Base-by-base conservation (phyloP, 2,113 vertebrate species). In the Clarias macrocephalus region DNA sequence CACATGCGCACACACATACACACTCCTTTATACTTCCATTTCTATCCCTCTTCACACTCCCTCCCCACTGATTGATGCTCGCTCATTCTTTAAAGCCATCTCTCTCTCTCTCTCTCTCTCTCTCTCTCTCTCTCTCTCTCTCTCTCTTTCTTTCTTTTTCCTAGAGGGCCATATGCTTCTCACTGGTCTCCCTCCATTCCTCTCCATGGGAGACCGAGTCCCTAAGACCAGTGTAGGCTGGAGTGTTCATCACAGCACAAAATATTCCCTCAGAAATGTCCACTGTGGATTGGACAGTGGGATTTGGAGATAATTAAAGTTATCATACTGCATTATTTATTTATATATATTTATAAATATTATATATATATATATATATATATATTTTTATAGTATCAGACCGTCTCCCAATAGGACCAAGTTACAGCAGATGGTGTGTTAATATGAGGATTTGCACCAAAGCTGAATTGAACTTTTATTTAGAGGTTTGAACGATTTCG, bases 111-210 rank as follows among this genome's bases (percentile, higher is more conserved):
- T 66, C 15, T 79, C 42, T 60, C 60, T 59, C 48, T 87, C 89
- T 82, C 86, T 86, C 90, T 91, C 89, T 92, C 91, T 79, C 73
- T 83, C 81, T 88, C 68, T 86, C 87, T 92, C 81, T 86, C 9
- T 82, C 66, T 52, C 30, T 30, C 23, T 37, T 6, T 77, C 88
- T 82, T 13, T 84, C 54, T 90, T 91, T 89, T 92, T 90, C 93
- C 93, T 92, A 68, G 90, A 92, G 93, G 92, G 92, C 90, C 91
- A 93, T 92, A 93, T 94, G 73, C 89, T 77, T 42, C 60, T 82
- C 88, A 87, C 90, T 83, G 82, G 65, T 80, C 56, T 25, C 28
- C 33, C 16, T 25, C 79, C 33, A 54, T 23, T 59, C 60, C 85
- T 85, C 72, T 85, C 73, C 37, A 65, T 77, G 72, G 85, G 82